Percentiles rank a stretch among this genome's conserved stretches.
Conservation (phyloP, 2,113 vertebrate genomes). For the Macroglossus sobrinus region DNA sequence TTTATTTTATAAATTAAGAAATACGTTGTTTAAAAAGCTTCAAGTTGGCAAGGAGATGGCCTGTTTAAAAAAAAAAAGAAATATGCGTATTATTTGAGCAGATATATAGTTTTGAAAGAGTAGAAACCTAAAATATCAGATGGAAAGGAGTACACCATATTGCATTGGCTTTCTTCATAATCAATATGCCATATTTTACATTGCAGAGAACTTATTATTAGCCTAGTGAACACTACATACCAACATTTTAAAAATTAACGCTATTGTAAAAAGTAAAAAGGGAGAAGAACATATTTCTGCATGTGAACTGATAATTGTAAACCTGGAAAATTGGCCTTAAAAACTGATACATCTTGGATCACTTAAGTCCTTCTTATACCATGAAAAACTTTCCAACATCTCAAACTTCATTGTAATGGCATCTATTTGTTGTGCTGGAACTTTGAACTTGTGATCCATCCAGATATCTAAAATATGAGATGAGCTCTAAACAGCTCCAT, state of each 20-base stretch:
- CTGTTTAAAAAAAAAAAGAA: background rate
- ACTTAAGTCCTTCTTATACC: slow-evolving; percentile 19
- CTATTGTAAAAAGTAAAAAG: background rate
- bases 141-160: background rate
- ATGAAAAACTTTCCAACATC: slow-evolving; percentile 20
- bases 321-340: slow-evolving; percentile 42
- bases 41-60: background rate
- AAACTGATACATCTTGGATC: slow-evolving; percentile 42
- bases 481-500: slow-evolving; percentile 16
- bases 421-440: slow-evolving; percentile 57
- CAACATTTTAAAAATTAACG: background rate
- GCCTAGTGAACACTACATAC: background rate
- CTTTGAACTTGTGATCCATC: slow-evolving; percentile 44
- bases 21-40: background rate
- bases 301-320: slow-evolving; percentile 2
- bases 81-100: background rate
- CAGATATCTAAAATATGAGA: slow-evolving; percentile 49
- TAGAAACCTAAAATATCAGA: background rate
- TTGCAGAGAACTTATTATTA: no score
- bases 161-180: background rate
- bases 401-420: slow-evolving; percentile 38
- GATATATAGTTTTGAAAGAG: background rate
- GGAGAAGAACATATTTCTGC: background rate
- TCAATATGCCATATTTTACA: background rate
- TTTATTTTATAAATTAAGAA: slow-evolving; percentile 25